Evolutionary conservation across 2,113 vertebrate species (phyloP).

Genomic region (Polypterus bichir): DNA sequence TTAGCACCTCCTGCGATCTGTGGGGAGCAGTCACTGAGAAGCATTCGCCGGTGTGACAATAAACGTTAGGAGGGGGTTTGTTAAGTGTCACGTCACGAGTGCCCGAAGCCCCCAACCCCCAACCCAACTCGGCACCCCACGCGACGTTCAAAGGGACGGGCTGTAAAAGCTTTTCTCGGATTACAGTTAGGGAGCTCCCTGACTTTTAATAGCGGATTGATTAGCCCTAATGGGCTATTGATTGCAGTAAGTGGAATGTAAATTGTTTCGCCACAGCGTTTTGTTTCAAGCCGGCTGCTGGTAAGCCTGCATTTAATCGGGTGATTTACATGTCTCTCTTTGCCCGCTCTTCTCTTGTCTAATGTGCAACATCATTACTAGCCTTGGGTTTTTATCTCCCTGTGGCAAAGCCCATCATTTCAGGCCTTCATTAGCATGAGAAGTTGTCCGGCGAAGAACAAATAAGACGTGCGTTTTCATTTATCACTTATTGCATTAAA

Average conservation of each 20-base stretch:
- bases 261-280: conserved; percentile 32
- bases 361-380: conserved; percentile 4
- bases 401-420: conserved; percentile 13
- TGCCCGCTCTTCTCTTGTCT: conserved; percentile 13
- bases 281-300: conserved; percentile 23
- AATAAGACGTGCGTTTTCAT: too few relatives aligned
- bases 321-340: conserved; percentile 38
- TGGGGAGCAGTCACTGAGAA: background rate
- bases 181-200: too few relatives aligned
- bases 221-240: conserved; percentile 47
- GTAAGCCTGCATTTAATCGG: conserved; percentile 22
- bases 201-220: conserved; percentile 49
- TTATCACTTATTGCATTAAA: too few relatives aligned
- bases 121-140: too few relatives aligned
- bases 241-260: conserved; percentile 35
- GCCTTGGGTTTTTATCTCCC: conserved; percentile 9
- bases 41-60: background rate
- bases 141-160: too few relatives aligned
- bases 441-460: too few relatives aligned
- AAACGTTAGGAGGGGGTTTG: background rate
- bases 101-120: too few relatives aligned
- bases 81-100: background rate
- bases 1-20: background rate
- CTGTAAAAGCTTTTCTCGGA: too few relatives aligned
- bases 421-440: background rate